These are phyloP conservation scores for Ganaspis brasiliensis DNA, from an alignment of 2,888 invertebrate species.

Conservation along the genomic window DNA sequence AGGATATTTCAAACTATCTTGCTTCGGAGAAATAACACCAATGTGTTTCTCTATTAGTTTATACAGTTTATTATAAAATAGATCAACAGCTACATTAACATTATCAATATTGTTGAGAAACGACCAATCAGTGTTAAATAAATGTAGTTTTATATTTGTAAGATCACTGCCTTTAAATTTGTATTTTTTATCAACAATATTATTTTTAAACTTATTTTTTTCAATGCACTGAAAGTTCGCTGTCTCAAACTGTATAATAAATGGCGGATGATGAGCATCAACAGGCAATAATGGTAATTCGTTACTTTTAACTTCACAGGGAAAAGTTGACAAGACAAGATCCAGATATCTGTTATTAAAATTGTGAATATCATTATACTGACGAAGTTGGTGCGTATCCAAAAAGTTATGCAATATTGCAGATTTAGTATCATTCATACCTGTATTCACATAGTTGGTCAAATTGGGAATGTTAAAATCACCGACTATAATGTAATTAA, in stretches of 20 bases:
- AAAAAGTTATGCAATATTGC: not conserved
- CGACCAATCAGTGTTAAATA: too few relatives aligned
- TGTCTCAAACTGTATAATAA: too few relatives aligned
- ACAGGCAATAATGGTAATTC: too few relatives aligned
- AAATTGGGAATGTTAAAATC: not conserved
- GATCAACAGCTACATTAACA: too few relatives aligned
- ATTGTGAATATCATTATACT: not conserved
- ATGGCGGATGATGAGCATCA: not conserved
- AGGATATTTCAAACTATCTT: not conserved
- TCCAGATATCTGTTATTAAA: not conserved
- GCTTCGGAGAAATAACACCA: not conserved
- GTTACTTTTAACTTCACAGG: not conserved
- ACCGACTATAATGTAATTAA: too few relatives aligned
- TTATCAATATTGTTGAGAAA: too few relatives aligned
- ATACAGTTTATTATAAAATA: not conserved
- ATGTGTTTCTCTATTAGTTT: not conserved
- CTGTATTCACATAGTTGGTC: not conserved
- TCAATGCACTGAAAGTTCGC: not conserved
- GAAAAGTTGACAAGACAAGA: not conserved
- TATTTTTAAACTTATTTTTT: not conserved
- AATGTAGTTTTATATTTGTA: not conserved
- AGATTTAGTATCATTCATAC: too few relatives aligned
- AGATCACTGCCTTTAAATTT: not conserved
- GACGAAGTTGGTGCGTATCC: not conserved
- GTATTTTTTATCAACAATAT: not conserved